These are phyloP conservation scores for Semotilus atromaculatus DNA, from an alignment of 2,797 vertebrate species.

Conservation along the genomic window DNA sequence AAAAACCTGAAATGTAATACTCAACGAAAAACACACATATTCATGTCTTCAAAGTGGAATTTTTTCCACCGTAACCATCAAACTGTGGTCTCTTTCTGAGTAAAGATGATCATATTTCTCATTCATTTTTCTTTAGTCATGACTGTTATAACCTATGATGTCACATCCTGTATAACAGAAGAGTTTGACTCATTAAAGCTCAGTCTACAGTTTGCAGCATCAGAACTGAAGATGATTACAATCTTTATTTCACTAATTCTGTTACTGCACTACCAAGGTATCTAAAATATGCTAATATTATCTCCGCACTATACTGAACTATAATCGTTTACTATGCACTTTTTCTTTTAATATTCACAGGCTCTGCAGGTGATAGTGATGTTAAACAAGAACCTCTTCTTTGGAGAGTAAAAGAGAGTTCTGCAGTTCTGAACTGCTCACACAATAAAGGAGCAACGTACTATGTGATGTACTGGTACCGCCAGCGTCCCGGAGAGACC, in stretches of 20 bases:
- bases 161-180: slow-evolving; percentile 6
- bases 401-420: not conserved
- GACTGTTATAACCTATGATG: not conserved
- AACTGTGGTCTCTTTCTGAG: not conserved
- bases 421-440: slow-evolving; percentile 48
- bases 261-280: slow-evolving; percentile 28
- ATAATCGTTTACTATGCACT: not conserved
- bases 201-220: not conserved
- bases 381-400: slow-evolving; percentile 29
- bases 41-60: too few relatives aligned
- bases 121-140: not conserved
- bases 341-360: not conserved
- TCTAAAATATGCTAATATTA: not conserved
- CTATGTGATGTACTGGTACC: slow-evolving; percentile 56
- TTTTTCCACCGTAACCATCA: too few relatives aligned
- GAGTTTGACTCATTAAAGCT: not conserved
- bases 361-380: slow-evolving; percentile 16
- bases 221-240: not conserved
- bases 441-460: slow-evolving; percentile 26
- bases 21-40: not conserved
- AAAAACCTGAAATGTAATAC: too few relatives aligned
- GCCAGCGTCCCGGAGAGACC: slow-evolving; percentile 32
- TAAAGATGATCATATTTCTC: not conserved
- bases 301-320: not conserved
- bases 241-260: slow-evolving; percentile 5